A percentile compares a stretch with the other conserved stretches of the same genome.
Evolutionary conservation across 2,797 vertebrate species (phyloP).

Genomic region (Melanotaenia parkinsoni): DNA sequence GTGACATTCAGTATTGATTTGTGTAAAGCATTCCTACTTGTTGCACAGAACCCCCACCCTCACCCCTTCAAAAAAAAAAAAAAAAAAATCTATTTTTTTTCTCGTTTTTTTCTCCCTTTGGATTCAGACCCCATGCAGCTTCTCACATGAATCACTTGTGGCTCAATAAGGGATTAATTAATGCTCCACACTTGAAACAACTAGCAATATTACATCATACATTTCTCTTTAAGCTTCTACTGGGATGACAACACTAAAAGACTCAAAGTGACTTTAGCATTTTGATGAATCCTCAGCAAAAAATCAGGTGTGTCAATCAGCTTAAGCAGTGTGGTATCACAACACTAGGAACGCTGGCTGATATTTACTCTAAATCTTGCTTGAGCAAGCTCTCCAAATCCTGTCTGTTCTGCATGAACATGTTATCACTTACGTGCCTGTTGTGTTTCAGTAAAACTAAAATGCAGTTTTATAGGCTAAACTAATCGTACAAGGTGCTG

Average conservation of each 20-base stretch:
- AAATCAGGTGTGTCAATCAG: conserved; percentile 22
- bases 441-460: conserved; percentile 39
- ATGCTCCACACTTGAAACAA: conserved; percentile 10
- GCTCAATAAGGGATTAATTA: conserved; percentile 14
- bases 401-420: conserved; percentile 25
- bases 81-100: not conserved
- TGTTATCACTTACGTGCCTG: conserved; percentile 39
- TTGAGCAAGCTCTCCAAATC: conserved; percentile 27
- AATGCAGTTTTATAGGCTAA: conserved; percentile 33
- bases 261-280: conserved; percentile 3
- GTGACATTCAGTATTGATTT: conserved; percentile 64
- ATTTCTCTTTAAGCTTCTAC: conserved; percentile 3
- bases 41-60: not conserved
- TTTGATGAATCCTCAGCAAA: conserved; percentile 39
- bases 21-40: conserved; percentile 18
- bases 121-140: conserved; percentile 6
- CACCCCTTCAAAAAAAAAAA: not conserved
- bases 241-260: conserved; percentile 12
- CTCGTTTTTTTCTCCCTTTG: not conserved
- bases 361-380: conserved; percentile 32
- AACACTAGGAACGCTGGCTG: conserved; percentile 9
- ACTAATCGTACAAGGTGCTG: conserved; percentile 20
- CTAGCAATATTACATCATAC: conserved; percentile 1
- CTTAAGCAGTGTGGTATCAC: conserved; percentile 18
- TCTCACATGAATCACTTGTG: conserved; percentile 21